Base-by-base conservation (phyloP, 2,113 vertebrate genomes). In the Sinocyclocheilus anshuiensis region DNA sequence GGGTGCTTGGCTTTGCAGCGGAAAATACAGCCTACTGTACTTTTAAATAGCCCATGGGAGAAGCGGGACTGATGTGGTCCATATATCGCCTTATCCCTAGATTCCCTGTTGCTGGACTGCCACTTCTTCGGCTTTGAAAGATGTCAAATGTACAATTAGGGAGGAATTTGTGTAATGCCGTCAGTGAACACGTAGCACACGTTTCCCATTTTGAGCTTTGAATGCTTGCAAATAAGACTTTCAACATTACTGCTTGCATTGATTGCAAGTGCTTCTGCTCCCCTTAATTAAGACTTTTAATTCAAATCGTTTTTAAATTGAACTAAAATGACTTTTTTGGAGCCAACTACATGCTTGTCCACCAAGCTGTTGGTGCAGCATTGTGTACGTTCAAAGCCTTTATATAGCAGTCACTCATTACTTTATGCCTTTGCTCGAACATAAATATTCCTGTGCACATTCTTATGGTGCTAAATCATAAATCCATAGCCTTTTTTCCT, bases 11-110 rank as follows among this genome's bases (percentile, higher is more conserved):
- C 90, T 93, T 92, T 93, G 93, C 91, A 89, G 95, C 91, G 94
- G 93, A 95, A 95, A 95, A 94, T 94, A 95, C 94, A 95, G 94
- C 94, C 94, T 94, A 94, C 94, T 93, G 94, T 92, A 94, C 94
- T 94, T 95, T 95, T 94, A 95, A 95, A 95, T 95, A 95, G 94
- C 94, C 91, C 92, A 93, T 87, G 93, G 94, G 93, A 93, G 92
- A 94, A 91, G 91, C 89, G 91, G 93, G 93, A 94, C 92, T 91
- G 93, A 94, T 94, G 93, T 92, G 92, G 93, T 92, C 92, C 93
- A 61, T 93, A 93, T 18, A 50, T 94, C 93, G 90, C 90, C 92
- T 92, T 93, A 91, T 94, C 93, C 92, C 92, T 85, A 92, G 92
- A 93, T 91, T 94, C 93, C 93, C 90, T 91, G 92, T 91, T 93